A percentile compares a stretch with the other conserved stretches of the same genome.
phyloP scores from a whole-genome alignment of 2,113 vertebrate species.

The Hippolais icterina region DNA sequence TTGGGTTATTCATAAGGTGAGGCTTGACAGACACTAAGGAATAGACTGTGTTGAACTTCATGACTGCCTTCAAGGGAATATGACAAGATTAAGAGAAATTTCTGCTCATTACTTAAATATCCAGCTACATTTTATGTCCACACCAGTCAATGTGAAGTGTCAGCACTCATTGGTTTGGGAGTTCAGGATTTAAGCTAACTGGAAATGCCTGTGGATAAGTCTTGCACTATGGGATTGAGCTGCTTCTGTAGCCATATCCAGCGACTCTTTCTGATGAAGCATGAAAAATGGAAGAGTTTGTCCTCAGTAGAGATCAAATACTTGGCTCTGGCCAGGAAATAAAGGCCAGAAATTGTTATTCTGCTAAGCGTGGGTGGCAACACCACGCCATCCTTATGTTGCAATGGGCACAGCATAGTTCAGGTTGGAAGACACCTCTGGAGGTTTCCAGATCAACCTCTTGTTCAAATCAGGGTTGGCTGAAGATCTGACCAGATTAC shows the following conservation, averaged over 20 bases:
- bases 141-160: fast-evolving
- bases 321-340: neutral
- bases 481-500: neutral
- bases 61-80: neutral
- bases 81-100: neutral
- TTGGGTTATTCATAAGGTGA: neutral
- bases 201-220: neutral
- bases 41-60: neutral
- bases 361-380: neutral
- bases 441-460: neutral
- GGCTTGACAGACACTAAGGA: neutral
- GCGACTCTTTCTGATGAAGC: neutral
- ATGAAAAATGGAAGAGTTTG: neutral
- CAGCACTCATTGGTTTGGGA: neutral
- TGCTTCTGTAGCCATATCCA: neutral
- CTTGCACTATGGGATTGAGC: neutral
- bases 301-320: neutral
- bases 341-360: neutral
- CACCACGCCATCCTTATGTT: neutral
- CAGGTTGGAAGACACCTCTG: neutral
- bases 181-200: neutral
- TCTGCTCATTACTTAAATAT: neutral
- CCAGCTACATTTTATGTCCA: neutral
- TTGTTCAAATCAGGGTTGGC: neutral
- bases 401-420: neutral